Evolutionary conservation across 1,140 invertebrate genomes (phyloP).

Genomic region (Drosophila melanica): DNA sequence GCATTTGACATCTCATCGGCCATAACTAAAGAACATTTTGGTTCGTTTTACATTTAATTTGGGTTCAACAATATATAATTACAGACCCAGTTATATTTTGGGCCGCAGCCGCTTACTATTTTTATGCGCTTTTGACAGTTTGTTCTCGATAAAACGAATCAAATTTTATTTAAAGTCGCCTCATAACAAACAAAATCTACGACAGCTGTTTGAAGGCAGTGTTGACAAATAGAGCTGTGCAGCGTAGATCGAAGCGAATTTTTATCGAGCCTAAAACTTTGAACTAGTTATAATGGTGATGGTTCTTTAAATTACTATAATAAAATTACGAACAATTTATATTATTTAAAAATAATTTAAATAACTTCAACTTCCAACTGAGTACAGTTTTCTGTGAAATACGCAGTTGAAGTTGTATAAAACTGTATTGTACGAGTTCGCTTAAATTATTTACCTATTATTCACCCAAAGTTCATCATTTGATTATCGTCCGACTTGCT

Average conservation of each 20-base stretch:
- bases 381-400: no score
- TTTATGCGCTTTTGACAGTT: background rate
- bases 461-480: no score
- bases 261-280: background rate
- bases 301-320: background rate
- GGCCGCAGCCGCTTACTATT: background rate
- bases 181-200: conserved; percentile 51
- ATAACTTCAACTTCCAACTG: no score
- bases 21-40: conserved; percentile 22
- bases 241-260: background rate
- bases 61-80: background rate
- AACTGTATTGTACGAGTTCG: no score
- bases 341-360: no score
- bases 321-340: background rate
- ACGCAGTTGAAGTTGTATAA: no score
- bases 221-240: conserved; percentile 16
- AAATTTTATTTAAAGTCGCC: conserved; percentile 14
- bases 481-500: no score
- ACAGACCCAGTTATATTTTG: background rate
- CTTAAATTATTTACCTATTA: no score
- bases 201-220: conserved; percentile 43
- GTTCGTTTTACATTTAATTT: no score
- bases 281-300: background rate
- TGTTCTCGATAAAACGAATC: conserved; percentile 1
- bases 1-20: conserved; percentile 26